Conservation (phyloP, 2,888 invertebrate species). For the Lottia gigantea region DNA sequence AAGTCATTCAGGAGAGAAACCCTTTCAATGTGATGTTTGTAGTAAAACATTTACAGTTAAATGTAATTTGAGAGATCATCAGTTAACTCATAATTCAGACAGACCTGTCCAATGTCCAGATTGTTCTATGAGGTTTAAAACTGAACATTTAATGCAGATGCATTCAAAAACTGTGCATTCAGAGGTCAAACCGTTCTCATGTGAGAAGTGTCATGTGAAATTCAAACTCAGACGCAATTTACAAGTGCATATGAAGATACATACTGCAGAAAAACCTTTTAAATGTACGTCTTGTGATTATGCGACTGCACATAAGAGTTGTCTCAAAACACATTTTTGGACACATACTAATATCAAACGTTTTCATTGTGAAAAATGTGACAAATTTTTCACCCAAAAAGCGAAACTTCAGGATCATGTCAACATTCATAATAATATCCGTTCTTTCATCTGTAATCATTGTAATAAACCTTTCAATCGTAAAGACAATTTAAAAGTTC, state of each 20-base stretch:
- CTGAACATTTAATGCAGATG: background rate
- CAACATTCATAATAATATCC: background rate
- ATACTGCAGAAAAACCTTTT: background rate
- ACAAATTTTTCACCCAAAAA: background rate
- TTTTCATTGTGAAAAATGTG: background rate
- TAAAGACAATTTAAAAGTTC: background rate
- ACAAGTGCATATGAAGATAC: background rate
- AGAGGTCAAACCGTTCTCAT: background rate
- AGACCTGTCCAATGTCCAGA: conserved; percentile 12
- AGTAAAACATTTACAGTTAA: background rate
- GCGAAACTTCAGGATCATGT: background rate
- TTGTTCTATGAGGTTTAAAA: background rate
- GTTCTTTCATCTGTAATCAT: background rate
- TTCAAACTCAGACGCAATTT: background rate
- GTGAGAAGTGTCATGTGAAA: background rate
- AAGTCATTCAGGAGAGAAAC: background rate
- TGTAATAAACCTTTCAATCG: background rate
- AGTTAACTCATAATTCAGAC: conserved; percentile 4
- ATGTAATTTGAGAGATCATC: conserved; percentile 1
- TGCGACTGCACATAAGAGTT: background rate
- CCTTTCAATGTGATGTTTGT: background rate
- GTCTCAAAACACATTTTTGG: background rate
- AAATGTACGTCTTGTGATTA: background rate
- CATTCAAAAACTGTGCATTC: background rate
- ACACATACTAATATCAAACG: background rate